A percentile compares a stretch with the other conserved stretches of the same genome.
Evolutionary conservation across 2,797 vertebrate genomes (phyloP).

Genomic region (Gila robusta): DNA sequence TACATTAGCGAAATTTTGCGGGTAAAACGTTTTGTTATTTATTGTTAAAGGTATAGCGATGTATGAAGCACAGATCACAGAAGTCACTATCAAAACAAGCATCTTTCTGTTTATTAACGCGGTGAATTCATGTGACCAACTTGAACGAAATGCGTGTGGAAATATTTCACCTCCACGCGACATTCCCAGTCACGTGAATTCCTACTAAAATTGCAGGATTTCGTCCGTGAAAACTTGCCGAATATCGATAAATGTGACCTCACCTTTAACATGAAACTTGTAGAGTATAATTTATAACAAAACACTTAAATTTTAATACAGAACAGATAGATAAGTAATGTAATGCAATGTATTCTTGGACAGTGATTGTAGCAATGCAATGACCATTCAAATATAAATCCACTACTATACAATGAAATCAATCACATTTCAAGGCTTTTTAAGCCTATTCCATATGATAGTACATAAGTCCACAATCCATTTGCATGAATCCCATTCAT

Average conservation of each 20-base stretch:
- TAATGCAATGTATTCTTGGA: background rate
- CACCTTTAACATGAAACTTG: background rate
- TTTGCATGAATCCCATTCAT: conserved; percentile 35
- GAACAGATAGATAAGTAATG: background rate
- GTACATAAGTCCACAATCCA: background rate
- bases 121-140: background rate
- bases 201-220: background rate
- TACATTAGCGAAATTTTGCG: background rate
- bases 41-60: background rate
- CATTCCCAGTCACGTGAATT: background rate
- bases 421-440: conserved; percentile 24
- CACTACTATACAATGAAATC: background rate
- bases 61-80: background rate
- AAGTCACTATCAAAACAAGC: too few relatives aligned
- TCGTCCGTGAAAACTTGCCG: fast-evolving
- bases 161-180: too few relatives aligned
- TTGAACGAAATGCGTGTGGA: background rate
- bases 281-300: background rate
- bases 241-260: background rate
- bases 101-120: background rate
- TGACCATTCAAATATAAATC: background rate
- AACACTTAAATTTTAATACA: background rate
- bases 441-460: conserved; percentile 8
- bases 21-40: background rate
- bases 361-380: background rate